phyloP scores from a whole-genome alignment of 2,113 vertebrate species.

The Nicator chloris region DNA sequence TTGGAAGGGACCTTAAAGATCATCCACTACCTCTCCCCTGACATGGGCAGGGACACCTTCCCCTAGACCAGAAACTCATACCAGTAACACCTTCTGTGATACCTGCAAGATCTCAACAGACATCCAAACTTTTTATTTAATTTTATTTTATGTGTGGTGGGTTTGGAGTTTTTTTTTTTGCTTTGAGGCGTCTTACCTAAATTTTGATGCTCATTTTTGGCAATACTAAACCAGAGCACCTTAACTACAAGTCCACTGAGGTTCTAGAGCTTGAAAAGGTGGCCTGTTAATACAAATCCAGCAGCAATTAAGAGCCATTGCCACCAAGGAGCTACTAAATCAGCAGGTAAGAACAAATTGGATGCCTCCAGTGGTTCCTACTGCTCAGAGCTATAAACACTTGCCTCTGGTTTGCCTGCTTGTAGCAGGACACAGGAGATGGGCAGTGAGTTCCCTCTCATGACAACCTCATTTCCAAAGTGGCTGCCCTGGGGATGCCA shows the following conservation, averaged over 20 bases:
- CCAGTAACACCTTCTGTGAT: neutral
- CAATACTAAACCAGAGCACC: neutral
- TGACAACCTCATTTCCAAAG: neutral
- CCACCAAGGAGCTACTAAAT: neutral
- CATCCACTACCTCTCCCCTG: neutral
- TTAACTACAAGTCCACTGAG: neutral
- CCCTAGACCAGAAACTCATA: neutral
- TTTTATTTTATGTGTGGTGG: neutral
- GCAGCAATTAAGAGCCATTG: neutral
- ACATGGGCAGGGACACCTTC: neutral
- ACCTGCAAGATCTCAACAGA: neutral
- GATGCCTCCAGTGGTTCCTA: neutral
- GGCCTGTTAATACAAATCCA: neutral
- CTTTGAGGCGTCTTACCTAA: no score
- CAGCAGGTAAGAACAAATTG: neutral
- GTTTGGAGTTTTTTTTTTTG: neutral
- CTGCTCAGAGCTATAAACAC: neutral
- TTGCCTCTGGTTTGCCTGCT: neutral
- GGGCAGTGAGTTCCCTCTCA: neutral
- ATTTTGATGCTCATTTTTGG: neutral
- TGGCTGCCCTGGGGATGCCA: neutral
- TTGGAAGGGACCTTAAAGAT: neutral
- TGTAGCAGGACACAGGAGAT: neutral
- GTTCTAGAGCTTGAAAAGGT: neutral
- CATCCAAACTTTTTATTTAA: neutral